phyloP scores from a whole-genome alignment of 1,140 invertebrate species.

The Lepidurus couesii region DNA sequence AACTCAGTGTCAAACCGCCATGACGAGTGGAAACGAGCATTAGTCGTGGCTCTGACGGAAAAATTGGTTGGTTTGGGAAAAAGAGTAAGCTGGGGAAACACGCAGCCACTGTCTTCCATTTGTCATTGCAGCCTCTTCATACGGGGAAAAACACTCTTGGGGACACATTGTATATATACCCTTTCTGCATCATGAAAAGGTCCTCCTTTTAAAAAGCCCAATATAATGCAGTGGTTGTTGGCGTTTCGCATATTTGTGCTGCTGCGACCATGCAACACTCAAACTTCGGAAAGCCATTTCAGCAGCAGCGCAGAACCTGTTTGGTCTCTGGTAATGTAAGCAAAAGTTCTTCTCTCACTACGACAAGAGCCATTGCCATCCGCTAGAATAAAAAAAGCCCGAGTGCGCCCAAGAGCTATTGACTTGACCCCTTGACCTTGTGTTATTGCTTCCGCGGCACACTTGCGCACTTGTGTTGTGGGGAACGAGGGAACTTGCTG shows the following conservation, averaged over 20 bases:
- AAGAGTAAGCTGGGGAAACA: not conserved
- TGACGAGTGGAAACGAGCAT: constrained; percentile 3
- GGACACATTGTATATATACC: not conserved
- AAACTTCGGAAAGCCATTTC: not conserved
- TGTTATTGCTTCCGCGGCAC: not conserved
- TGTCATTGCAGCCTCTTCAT: not conserved
- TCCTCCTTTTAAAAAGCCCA: not conserved
- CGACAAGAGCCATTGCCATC: not conserved
- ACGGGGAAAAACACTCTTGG: not conserved
- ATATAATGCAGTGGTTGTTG: not conserved
- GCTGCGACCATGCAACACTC: not conserved
- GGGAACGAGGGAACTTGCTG: constrained; percentile 13
- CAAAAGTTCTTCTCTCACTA: not conserved
- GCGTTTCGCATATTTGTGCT: not conserved
- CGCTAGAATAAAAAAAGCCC: not conserved
- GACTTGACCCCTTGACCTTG: not conserved
- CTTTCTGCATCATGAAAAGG: not conserved
- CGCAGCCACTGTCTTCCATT: not conserved
- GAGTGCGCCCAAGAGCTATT: not conserved
- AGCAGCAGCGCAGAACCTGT: not conserved
- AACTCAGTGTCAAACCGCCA: not conserved
- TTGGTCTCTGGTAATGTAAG: not conserved
- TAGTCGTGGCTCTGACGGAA: not conserved
- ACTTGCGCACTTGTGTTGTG: constrained; percentile 14
- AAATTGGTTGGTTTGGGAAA: not conserved